Base-by-base conservation (phyloP, 2,797 vertebrate species). In the Helicolenus hilgendorfi region DNA sequence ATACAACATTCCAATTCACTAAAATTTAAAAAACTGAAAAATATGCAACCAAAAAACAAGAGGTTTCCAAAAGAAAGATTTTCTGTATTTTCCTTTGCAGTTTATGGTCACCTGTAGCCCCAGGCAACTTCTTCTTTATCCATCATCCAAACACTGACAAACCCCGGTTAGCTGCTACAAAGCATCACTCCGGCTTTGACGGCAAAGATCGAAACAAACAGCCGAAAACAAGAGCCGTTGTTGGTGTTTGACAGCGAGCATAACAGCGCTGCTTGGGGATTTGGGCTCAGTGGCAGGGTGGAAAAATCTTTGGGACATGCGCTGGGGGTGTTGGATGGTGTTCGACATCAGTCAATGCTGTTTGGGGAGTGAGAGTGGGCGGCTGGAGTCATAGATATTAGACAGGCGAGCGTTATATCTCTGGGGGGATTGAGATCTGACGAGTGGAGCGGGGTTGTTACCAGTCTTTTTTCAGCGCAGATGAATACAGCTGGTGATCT, bases 251-350 rank as follows among this genome's bases (percentile, higher is more conserved):
- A 94, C 93, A 94, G 90, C 27, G 6, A 91, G 79, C 77, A 94
- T 81, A 93, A 95, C 83, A 71, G 68, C 13, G 11, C 85, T 72
- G 83, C 77, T 92, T 11, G 72, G 89, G 91, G 92, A 93, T 92
- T 90, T 87, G 81, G 89, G 83, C 81, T 92, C 86, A 86, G 89
- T 89, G 90, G 91, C 91, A 90, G 91, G 74, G 84, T 89, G 87
- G 86, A 94, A 92, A 91, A 93, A 92, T 89, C 80, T 91, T 87
- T 81, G 76, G 92, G 93, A 96, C 93, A 78, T 72, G 71, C 11
- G 87, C 88, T 86, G 80, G 82, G 89, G 91, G 91, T 88, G 90
- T 90, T 88, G 88, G 85, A 89, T 92, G 80, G 79, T 83, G 87
- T 92, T 91, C 65, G 80, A 87, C 92, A 93, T 91, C 87, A 93